phyloP scores from a whole-genome alignment of 1,140 invertebrate species.

The Aleiodes sp. region DNA sequence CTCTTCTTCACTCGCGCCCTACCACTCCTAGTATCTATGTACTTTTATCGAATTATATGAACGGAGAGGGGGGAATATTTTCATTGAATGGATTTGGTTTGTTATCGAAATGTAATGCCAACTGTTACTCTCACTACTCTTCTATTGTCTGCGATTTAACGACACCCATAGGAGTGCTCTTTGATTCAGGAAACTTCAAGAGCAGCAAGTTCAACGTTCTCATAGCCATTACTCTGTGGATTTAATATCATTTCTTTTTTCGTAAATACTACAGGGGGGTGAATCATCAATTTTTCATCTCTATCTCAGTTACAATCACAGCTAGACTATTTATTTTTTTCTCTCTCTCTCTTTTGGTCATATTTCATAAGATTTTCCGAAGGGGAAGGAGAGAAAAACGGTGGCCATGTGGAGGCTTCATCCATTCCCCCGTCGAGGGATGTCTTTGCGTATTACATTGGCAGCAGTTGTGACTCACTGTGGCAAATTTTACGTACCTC shows the following conservation, averaged over 20 bases:
- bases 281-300: no score
- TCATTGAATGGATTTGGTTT: not conserved
- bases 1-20: not conserved
- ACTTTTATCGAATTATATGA: not conserved
- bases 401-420: not conserved
- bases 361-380: not conserved
- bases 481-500: slow-evolving; percentile 18
- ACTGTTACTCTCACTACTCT: not conserved
- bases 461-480: not conserved
- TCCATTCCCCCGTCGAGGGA: not conserved
- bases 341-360: not conserved
- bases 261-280: no score
- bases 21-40: not conserved
- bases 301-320: no score
- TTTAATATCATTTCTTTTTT: not conserved
- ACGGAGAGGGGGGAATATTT: not conserved
- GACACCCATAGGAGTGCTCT: not conserved
- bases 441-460: not conserved
- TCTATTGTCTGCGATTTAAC: not conserved
- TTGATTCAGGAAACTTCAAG: not conserved
- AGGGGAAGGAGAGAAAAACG: no score
- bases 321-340: no score
- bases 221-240: no score
- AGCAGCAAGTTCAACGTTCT: not conserved
- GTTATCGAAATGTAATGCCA: not conserved